phyloP scores from a whole-genome alignment of 2,797 vertebrate species.

The Takifugu ocellatus region DNA sequence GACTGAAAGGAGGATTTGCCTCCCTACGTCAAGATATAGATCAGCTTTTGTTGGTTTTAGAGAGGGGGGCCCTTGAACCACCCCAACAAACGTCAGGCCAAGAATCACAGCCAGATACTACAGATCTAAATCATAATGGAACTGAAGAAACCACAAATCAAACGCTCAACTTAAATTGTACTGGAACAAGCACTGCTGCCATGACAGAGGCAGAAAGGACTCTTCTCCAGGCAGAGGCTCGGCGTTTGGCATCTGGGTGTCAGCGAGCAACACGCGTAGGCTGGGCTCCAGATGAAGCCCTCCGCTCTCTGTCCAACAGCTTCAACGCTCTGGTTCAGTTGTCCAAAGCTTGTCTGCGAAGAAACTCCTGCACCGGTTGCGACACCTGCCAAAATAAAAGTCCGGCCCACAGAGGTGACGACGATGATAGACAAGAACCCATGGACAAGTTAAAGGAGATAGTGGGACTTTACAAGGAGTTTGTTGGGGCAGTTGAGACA shows the following conservation, averaged over 20 bases:
- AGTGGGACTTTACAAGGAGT: constrained; percentile 85
- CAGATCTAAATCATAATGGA: constrained; percentile 66
- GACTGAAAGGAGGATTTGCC: constrained; percentile 80
- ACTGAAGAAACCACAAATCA: constrained; percentile 27
- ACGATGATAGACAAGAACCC: constrained; percentile 71
- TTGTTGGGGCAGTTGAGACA: constrained; percentile 84
- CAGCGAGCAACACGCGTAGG: constrained; percentile 86
- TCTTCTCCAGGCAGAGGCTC: constrained; percentile 84
- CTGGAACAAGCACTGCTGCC: constrained; percentile 55
- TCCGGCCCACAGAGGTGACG: constrained; percentile 31
- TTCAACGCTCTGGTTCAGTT: constrained; percentile 88
- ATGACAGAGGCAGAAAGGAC: constrained; percentile 83
- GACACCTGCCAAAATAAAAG: constrained; percentile 65
- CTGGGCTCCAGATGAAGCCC: constrained; percentile 85
- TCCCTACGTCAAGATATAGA: constrained; percentile 83
- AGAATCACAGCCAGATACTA: constrained; percentile 40
- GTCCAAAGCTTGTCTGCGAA: constrained; percentile 83
- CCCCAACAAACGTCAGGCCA: constrained; percentile 64
- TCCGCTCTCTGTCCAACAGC: constrained; percentile 80
- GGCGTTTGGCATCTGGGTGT: constrained; percentile 85
- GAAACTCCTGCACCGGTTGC: constrained; percentile 83
- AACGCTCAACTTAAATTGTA: constrained; percentile 32
- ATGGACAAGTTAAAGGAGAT: constrained; percentile 84
- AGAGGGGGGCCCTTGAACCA: constrained; percentile 66
- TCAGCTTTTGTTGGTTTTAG: constrained; percentile 84